Base-by-base conservation (phyloP, 2,797 vertebrate species). In the Lemur catta region DNA sequence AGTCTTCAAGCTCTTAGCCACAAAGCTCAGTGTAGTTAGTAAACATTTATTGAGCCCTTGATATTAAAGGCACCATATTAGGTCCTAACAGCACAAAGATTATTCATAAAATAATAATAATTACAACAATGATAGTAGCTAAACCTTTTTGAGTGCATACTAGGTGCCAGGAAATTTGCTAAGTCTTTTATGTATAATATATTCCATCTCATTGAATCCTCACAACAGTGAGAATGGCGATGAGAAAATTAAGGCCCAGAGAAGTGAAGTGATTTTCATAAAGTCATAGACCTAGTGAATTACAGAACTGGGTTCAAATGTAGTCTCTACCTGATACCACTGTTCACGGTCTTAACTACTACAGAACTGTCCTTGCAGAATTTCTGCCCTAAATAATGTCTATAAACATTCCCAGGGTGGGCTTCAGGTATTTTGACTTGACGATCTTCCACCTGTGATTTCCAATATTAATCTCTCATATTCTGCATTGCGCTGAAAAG, bases 381-480 rank as follows among this genome's bases (percentile, higher is more conserved):
- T 79, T 67, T 95, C n/a, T 18, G 76, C 10, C 30, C 90, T 91
- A 93, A 96, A 52, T 88, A 67, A 15, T 84, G 20, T 43, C 71
- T 72, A 12, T 65, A 94, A 91, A 48, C n/a, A 97, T 79, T 96
- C 14, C 33, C 57, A 41, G 78, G 30, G 15, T 74, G 0, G 14
- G 30, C 50, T 94, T 95, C 57, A 81, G 28, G 24, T 61, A 78
- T 93, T 91, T 67, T 97, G 61, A 79, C 88, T 1, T 74, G 78
- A 61, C 35, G 46, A 93, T n/a, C 76, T 75, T 33, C 84, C 72
- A 92, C 46, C 43, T 26, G 17, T 91, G 61, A 26, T 35, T 94
- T 98, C 85, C 87, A 5, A 3, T 35, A 43, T 85, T 52, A 38
- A 74, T 71, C 24, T 71, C 12, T 92, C 15, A 72, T 26, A 17